Evolutionary conservation across 92 coral and sea anemone genomes (phyloP).

Genomic region (Heteractis magnifica): DNA sequence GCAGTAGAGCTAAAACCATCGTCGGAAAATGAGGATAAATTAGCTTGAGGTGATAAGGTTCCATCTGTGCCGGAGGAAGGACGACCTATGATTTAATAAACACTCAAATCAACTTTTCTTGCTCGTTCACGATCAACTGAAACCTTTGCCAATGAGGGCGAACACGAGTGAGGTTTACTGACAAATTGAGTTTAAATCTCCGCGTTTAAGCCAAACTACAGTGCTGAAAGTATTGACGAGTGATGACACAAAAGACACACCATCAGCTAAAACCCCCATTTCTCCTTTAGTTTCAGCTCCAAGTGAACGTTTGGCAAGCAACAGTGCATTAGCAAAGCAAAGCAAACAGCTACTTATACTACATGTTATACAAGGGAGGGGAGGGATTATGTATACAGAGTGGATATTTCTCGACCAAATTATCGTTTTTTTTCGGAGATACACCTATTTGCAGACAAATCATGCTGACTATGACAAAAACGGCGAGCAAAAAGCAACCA

Average conservation of each 20-base stretch:
- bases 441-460: too few relatives aligned
- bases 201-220: constrained; percentile 12
- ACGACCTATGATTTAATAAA: constrained; percentile 64
- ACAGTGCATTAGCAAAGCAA: constrained; percentile 44
- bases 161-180: background rate
- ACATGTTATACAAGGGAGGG: too few relatives aligned
- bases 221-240: constrained; percentile 23
- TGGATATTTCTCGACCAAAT: too few relatives aligned
- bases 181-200: background rate
- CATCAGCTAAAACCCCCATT: constrained; percentile 78
- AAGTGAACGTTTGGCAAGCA: constrained; percentile 62
- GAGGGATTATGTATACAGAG: too few relatives aligned
- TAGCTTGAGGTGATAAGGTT: constrained; percentile 81
- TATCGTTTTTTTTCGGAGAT: too few relatives aligned
- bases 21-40: constrained; percentile 90
- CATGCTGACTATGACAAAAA: too few relatives aligned
- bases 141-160: constrained; percentile 39
- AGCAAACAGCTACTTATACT: constrained; percentile 7
- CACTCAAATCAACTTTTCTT: constrained; percentile 16
- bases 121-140: constrained; percentile 35
- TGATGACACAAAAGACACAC: constrained; percentile 17
- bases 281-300: constrained; percentile 61
- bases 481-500: too few relatives aligned
- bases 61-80: constrained; percentile 59
- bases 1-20: constrained; percentile 93